Conservation (phyloP, 2,888 invertebrate genomes). For the Aethes cnicana region DNA sequence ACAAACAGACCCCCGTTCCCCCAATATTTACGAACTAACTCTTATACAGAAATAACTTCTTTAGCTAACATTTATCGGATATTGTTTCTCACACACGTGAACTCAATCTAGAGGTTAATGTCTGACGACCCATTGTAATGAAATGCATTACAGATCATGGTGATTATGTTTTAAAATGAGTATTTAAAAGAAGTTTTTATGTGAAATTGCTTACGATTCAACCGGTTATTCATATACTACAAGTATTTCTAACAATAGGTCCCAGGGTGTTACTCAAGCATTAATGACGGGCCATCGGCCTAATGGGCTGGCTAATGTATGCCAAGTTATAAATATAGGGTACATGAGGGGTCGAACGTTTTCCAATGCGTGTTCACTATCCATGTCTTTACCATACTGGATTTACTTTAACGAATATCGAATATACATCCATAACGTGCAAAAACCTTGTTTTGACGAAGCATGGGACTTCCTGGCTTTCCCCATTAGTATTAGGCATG, state of each 20-base stretch:
- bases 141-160: too few relatives aligned
- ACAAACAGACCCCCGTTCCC: constrained; percentile 49
- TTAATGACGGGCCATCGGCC: constrained; percentile 58
- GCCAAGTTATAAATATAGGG: constrained; percentile 60
- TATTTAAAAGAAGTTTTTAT: too few relatives aligned
- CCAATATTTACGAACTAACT: constrained; percentile 58
- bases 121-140: too few relatives aligned
- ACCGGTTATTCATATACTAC: constrained; percentile 25
- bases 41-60: constrained; percentile 29
- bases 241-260: constrained; percentile 56
- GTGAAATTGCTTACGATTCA: background rate
- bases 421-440: background rate
- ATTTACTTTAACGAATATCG: background rate
- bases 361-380: constrained; percentile 38
- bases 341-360: constrained; percentile 47
- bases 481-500: too few relatives aligned
- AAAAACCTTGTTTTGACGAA: too few relatives aligned
- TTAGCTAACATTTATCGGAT: background rate
- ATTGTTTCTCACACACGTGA: background rate
- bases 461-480: too few relatives aligned
- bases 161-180: too few relatives aligned
- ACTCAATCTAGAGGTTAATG: too few relatives aligned
- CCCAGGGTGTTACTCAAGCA: constrained; percentile 62
- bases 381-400: background rate
- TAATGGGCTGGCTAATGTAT: constrained; percentile 67